Evolutionary conservation across 1,140 invertebrate species (phyloP).

Genomic region (Halotydeus destructor): DNA sequence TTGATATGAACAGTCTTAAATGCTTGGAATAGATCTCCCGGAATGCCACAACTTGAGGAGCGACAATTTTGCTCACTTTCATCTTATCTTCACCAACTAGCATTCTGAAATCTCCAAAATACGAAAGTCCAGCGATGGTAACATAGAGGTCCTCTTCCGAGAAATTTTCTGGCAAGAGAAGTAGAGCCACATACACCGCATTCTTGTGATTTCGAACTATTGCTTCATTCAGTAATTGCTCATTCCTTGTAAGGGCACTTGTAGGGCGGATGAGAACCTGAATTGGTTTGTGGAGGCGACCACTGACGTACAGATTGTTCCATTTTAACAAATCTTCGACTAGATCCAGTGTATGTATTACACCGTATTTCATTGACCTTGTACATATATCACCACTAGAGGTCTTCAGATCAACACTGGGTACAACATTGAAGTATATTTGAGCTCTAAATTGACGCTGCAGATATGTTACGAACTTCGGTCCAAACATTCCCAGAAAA

Average conservation of each 20-base stretch:
- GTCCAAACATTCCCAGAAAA: constrained; percentile 45
- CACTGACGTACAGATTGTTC: constrained; percentile 76
- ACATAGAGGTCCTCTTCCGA: constrained; percentile 66
- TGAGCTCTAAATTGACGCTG: constrained; percentile 68
- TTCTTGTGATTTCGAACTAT: constrained; percentile 52
- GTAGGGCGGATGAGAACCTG: constrained; percentile 13
- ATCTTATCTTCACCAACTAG: constrained; percentile 86
- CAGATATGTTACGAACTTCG: constrained; percentile 35
- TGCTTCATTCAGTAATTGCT: constrained; percentile 28
- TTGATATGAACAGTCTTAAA: constrained; percentile 5
- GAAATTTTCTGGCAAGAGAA: constrained; percentile 71
- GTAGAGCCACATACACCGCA: constrained; percentile 62
- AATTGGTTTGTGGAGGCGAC: constrained; percentile 82
- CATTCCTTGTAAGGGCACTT: constrained; percentile 12
- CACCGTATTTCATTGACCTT: constrained; percentile 72
- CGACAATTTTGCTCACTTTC: constrained; percentile 79
- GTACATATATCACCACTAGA: constrained; percentile 26
- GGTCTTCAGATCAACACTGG: constrained; percentile 51
- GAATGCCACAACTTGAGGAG: constrained; percentile 54
- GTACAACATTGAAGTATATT: constrained; percentile 84
- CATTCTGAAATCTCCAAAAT: constrained; percentile 84
- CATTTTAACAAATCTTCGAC: constrained; percentile 78
- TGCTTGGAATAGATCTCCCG: constrained; percentile 41
- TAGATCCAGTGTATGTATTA: constrained; percentile 57
- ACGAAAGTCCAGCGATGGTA: constrained; percentile 71